phyloP scores from a whole-genome alignment of 1,140 invertebrate species.

The Formica selysi region DNA sequence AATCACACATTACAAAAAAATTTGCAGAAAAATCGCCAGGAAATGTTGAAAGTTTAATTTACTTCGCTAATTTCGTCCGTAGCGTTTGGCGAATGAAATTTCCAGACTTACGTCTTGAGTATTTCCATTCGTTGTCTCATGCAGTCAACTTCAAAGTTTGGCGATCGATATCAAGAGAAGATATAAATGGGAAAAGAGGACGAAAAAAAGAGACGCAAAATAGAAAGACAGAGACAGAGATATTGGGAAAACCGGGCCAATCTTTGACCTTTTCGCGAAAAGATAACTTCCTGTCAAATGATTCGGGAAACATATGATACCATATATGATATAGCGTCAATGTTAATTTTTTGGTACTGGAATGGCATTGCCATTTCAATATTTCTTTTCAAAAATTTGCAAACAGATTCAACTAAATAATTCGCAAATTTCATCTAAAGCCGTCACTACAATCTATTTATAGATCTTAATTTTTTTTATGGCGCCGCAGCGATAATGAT shows the following conservation, averaged over 20 bases:
- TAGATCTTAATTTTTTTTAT: not conserved
- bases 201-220: not conserved
- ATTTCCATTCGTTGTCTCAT: not conserved
- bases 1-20: constrained; percentile 10
- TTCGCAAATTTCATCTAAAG: not conserved
- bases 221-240: not conserved
- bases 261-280: constrained; percentile 41
- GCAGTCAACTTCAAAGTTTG: constrained; percentile 20
- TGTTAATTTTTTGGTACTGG: not conserved
- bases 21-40: not conserved
- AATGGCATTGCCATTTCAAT: not conserved
- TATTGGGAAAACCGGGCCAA: not conserved
- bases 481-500: not conserved
- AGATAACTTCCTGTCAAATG: not conserved
- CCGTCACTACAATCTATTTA: not conserved
- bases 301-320: not conserved
- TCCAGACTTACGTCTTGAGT: not conserved
- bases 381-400: not conserved
- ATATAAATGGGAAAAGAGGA: not conserved
- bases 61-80: constrained; percentile 13
- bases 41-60: not conserved
- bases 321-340: not conserved
- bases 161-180: constrained; percentile 7
- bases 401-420: not conserved
- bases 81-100: not conserved